Percentiles rank a stretch among this genome's conserved stretches.
phyloP scores from a whole-genome alignment of 1,140 invertebrate species.

The Drosophila repleta region DNA sequence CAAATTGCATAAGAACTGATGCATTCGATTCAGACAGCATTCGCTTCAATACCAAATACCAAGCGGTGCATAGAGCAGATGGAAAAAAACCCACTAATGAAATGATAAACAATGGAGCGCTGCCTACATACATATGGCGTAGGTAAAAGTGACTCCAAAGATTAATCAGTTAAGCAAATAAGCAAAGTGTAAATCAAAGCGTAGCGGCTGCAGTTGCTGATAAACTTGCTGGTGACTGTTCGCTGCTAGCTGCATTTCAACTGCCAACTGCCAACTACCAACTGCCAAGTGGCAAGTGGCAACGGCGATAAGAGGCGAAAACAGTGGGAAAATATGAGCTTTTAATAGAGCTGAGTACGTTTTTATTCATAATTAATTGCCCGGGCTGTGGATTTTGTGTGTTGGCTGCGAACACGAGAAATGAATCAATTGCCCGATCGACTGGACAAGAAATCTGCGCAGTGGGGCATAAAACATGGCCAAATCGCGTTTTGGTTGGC shows the following conservation, averaged over 20 bases:
- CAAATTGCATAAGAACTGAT: no score
- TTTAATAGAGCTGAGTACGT: constrained; percentile 23
- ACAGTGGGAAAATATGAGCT: constrained; percentile 57
- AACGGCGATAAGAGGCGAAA: constrained; percentile 45
- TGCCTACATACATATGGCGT: background rate
- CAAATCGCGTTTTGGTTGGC: constrained; percentile 19
- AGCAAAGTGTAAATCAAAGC: constrained; percentile 40
- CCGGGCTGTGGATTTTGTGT: constrained; percentile 38
- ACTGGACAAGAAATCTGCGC: constrained; percentile 23
- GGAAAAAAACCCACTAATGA: constrained; percentile 16
- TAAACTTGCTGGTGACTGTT: constrained; percentile 12
- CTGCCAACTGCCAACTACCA: constrained; percentile 12
- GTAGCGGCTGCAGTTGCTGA: constrained; percentile 34
- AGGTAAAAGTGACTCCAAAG: constrained; percentile 22
- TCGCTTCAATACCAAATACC: no score
- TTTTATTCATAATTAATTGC: constrained; percentile 65
- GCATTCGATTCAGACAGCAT: no score
- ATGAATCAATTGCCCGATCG: constrained; percentile 47
- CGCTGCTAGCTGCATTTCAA: no score
- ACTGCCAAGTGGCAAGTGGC: background rate
- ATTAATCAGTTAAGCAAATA: constrained; percentile 70
- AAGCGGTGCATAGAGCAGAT: no score
- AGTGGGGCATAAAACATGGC: constrained; percentile 40
- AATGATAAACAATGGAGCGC: constrained; percentile 26
- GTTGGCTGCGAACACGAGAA: constrained; percentile 41